phyloP scores from a whole-genome alignment of 1,140 invertebrate genomes.

The Brachionus koreanus region DNA sequence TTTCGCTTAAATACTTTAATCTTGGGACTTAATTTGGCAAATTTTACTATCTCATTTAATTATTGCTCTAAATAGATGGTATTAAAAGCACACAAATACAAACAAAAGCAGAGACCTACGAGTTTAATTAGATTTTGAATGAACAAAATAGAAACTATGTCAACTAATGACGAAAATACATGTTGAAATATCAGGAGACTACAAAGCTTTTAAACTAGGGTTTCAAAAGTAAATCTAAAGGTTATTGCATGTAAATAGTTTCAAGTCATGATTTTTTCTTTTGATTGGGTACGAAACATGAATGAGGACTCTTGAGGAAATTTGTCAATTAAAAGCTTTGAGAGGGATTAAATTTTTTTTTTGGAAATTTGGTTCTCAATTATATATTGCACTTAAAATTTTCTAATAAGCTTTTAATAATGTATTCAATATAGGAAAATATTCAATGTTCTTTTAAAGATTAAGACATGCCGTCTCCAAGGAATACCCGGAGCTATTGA shows the following conservation, averaged over 20 bases:
- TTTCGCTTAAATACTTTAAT: background rate
- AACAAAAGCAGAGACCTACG: conserved; percentile 12
- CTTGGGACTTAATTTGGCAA: conserved; percentile 11
- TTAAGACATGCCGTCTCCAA: background rate
- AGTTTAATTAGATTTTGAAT: conserved; percentile 11
- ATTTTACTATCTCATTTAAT: conserved; percentile 11
- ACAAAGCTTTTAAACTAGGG: background rate
- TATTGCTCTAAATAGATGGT: background rate
- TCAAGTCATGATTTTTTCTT: conserved; percentile 1
- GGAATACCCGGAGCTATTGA: background rate
- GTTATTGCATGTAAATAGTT: conserved; percentile 22
- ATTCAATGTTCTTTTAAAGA: background rate
- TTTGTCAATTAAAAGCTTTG: background rate
- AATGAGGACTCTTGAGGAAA: background rate
- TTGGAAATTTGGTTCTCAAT: background rate
- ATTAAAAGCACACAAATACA: background rate
- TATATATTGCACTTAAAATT: background rate
- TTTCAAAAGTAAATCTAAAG: background rate
- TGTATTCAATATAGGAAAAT: background rate
- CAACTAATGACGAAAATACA: background rate
- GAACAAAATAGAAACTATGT: conserved; percentile 23
- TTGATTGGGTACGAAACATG: background rate
- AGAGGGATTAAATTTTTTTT: background rate
- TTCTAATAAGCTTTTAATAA: background rate
- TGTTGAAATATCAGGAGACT: conserved; percentile 36